A percentile compares a stretch with the other conserved stretches of the same genome.
Conservation (phyloP, 2,888 invertebrate species). For the Subacronicta megacephala region DNA sequence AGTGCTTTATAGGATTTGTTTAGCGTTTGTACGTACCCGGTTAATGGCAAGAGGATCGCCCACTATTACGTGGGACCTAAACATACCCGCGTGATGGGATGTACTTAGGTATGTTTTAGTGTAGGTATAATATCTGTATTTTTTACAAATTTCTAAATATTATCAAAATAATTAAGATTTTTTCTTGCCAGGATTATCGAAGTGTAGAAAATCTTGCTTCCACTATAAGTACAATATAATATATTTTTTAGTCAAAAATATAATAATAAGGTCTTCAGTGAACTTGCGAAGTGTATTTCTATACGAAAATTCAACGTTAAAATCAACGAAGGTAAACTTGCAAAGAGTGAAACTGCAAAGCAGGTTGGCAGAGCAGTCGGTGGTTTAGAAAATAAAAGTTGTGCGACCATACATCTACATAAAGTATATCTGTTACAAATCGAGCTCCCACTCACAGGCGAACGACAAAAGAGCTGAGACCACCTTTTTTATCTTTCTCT, state of each 20-base stretch:
- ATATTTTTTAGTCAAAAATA: no score
- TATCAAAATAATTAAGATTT: no score
- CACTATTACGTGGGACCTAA: no score
- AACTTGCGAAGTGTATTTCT: slow-evolving; percentile 9
- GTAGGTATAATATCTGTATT: not conserved
- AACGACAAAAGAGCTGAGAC: slow-evolving; percentile 77
- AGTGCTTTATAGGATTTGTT: no score
- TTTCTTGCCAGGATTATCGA: no score
- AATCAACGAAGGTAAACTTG: slow-evolving; percentile 53
- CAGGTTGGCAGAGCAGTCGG: slow-evolving; percentile 20
- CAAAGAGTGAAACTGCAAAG: slow-evolving; percentile 45
- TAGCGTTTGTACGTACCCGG: no score
- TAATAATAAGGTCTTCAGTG: no score
- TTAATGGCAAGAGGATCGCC: no score
- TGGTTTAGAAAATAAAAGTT: slow-evolving; percentile 43
- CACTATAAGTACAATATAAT: no score
- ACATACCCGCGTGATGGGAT: no score
- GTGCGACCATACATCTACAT: slow-evolving; percentile 42
- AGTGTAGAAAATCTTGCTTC: no score
- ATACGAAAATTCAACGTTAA: slow-evolving; percentile 18
- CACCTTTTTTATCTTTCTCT: slow-evolving; percentile 81
- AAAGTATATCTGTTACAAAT: slow-evolving; percentile 58
- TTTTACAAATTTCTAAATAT: not conserved
- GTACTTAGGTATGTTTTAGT: no score
- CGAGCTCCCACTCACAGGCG: slow-evolving; percentile 58